Evolutionary conservation across 2,113 vertebrate species (phyloP).

Genomic region (Tragelaphus imberbis): DNA sequence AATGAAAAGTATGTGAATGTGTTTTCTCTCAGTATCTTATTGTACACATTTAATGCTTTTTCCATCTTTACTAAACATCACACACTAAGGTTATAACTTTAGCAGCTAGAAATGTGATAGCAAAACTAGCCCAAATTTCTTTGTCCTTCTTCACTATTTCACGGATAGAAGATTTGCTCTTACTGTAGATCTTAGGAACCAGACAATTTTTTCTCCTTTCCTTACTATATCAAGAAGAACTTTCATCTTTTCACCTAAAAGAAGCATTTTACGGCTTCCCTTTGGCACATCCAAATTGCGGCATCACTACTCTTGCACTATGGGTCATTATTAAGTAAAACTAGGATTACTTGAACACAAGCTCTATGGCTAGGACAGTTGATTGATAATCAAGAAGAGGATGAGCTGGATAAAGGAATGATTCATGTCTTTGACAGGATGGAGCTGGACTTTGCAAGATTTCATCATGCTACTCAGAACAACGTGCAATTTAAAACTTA

Average conservation of each 20-base stretch:
- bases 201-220: not conserved
- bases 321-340: not conserved
- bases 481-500: not conserved
- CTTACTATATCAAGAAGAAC: not conserved
- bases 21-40: not conserved
- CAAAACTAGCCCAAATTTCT: not conserved
- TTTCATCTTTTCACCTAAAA: not conserved
- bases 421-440: not conserved
- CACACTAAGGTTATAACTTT: not conserved
- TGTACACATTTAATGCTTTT: not conserved
- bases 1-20: not conserved
- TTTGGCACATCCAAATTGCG: not conserved
- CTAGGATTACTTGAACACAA: not conserved
- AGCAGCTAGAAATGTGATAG: not conserved
- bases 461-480: not conserved
- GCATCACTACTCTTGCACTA: not conserved
- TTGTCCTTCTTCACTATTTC: not conserved
- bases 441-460: not conserved
- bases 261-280: not conserved
- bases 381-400: not conserved
- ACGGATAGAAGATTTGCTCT: not conserved
- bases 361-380: not conserved
- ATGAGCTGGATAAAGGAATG: not conserved
- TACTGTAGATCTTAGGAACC: not conserved
- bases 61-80: not conserved